A percentile compares a stretch with the other conserved stretches of the same genome.
These are phyloP conservation scores for Gnathochromis pfefferi DNA, from an alignment of 2,113 vertebrate genomes.

Conservation along the genomic window DNA sequence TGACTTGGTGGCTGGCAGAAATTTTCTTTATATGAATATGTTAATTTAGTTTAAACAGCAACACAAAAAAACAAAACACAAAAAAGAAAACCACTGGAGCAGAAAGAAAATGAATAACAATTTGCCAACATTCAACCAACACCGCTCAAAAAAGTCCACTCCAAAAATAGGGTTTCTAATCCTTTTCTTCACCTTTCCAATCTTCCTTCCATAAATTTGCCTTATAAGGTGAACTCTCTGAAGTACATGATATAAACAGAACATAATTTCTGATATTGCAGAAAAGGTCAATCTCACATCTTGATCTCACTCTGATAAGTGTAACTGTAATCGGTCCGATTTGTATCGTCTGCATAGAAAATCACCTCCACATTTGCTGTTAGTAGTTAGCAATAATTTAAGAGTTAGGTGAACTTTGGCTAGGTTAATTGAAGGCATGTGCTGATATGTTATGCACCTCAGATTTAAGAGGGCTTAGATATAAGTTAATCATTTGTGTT, in stretches of 20 bases:
- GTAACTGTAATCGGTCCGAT: background rate
- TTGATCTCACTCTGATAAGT: background rate
- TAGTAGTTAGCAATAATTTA: background rate
- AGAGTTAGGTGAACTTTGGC: background rate
- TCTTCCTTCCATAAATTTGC: background rate
- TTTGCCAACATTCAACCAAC: background rate
- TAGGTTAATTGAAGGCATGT: background rate
- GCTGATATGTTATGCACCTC: background rate
- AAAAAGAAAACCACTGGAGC: background rate
- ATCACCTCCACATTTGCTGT: background rate
- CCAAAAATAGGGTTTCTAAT: background rate
- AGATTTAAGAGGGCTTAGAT: background rate
- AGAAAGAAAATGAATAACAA: background rate
- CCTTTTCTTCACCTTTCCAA: background rate
- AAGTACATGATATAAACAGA: background rate
- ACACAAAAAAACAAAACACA: background rate
- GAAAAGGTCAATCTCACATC: background rate
- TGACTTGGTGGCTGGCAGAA: background rate
- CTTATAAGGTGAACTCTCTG: background rate
- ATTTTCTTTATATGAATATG: background rate
- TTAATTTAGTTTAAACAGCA: background rate
- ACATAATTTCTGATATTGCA: background rate
- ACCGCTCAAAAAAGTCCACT: background rate
- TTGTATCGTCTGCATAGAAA: background rate
- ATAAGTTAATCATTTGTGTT: background rate